Base-by-base conservation (phyloP, 2,797 vertebrate species). In the Acanthurus lineatus region DNA sequence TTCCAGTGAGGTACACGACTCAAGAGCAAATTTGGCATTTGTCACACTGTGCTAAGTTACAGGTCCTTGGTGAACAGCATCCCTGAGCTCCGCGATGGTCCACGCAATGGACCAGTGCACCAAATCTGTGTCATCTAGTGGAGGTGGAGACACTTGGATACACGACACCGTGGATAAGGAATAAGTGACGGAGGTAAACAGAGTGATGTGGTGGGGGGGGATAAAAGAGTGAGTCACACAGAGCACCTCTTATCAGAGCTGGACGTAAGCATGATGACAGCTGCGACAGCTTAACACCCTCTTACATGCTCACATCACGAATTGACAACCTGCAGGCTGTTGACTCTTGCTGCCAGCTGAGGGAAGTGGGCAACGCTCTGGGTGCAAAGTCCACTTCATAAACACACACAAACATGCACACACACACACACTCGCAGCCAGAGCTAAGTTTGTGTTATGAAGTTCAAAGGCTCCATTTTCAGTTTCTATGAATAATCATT, bases 141-240 rank as follows among this genome's bases (percentile, higher is more conserved):
- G 81, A 82, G 81, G 85, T n/a, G 81, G 73, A 64, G 28, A 67
- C 1, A n/a, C 66, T 72, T 38, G 53, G 72, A 75, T 76, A 54
- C 47, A 5, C n/a, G 42, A 59, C 63, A 69, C 49, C 5, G 19
- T 35, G 81, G 81, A 69, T 22, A 47, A 61, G 71, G 47, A 70
- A 52, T 22, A 74, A 81, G 73, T 80, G 87, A 91, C 58, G 69
- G 66, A 79, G 81, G 88, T 86, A 90, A 89, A 91, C 69, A 74
- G 70, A 77, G 75, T 19, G 77, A 86, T 70, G 87, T 52, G 73
- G 63, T 2, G 38, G 86, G 84, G 73, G 63, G 2, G 38, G 86
- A 86, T 74, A 75, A 84, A 79, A 79, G 69, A 64, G 66, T 92
- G 92, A 94, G 84, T 94, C 91, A 94, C 77, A 6, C 81, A 62